Base-by-base conservation (phyloP, 2,888 invertebrate genomes). In the Heliconius hortense region DNA sequence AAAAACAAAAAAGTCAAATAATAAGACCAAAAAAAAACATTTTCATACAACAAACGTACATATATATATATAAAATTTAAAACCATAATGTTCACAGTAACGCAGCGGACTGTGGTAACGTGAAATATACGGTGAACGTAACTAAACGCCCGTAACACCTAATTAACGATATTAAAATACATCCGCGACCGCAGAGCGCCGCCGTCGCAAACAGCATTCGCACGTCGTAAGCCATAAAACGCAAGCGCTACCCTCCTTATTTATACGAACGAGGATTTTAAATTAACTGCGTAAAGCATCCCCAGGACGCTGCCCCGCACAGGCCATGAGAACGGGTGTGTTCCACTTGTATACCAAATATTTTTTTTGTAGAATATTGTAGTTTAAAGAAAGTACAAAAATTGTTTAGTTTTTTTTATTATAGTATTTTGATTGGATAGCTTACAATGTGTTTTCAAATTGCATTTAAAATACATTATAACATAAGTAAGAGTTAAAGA, bases 121-220 rank as follows among this genome's bases (percentile, higher is more conserved):
- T 79, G 79, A 79, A 80, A 77, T 80, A 79, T 76, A 78, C 76
- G 77, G 77, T 79, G 72, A 79, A 79, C 77, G 77, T 79, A 82
- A 80, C 83, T 86, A 87, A 88, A 84, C 77, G 88, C 87, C 85
- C 85, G 89, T 88, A 89, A 89, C 92, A 92, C 92, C 92, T 93
- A 94, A 94, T 94, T 94, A 93, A 93, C 92, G 92, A 92, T 93
- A 92, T 93, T 92, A 92, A 93, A 94, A 92, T 91, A 91, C 91
- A 89, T 89, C 86, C 85, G 81, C 85, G 81, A 85, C 93, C 93
- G 88, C 93, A 92, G 88, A 91, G 88, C 56, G 2, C 18, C 56
- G 31, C 87, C 90, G 86, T 88, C 90, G 85, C 88, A 85, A 88
- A 88, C 90, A 88, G 88, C 90, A 89, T 92, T 92, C 91, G 92